Base-by-base conservation (phyloP, 2,888 invertebrate genomes). In the Caenorhabditis zanzibari region DNA sequence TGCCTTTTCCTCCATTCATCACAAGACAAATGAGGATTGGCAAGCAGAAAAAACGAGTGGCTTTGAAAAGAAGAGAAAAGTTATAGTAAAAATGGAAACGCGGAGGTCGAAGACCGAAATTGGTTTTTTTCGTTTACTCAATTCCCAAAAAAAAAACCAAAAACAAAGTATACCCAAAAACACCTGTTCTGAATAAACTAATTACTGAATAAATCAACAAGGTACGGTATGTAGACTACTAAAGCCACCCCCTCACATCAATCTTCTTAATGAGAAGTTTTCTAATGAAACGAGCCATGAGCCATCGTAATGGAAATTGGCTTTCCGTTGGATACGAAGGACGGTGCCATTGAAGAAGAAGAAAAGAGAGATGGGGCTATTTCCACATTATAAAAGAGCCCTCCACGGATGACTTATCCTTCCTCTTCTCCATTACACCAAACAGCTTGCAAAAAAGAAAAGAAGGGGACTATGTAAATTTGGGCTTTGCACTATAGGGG, bases 1-100 rank as follows among this genome's bases (percentile, higher is more conserved):
- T 80, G 72, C 72, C 79, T 80, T 80, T 80, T 72, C 66, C 64
- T 64, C 73, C 80, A 80, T 80, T 80, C 80, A 80, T 73, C 73
- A 68, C 72, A 80, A 66, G 73, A 73, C 58, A 72, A 80, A 68
- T 80, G 80, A 80, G 73, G 80, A 80, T 66, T 80, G 72, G 72
- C 66, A 41, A 54, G 79, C 64, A 72, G 41, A 71, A 32, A 59
- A 54, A 24, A n/a, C 14, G 69, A 69, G 69, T 69, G 69, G 69
- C 75, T 66, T 68, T 59, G 49, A 24, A 58, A 54, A 56, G 38
- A 32, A 52, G 19, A 54, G 24, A 49, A 68, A 77, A 82, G 81
- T 75, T 74, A 82, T 61, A 82, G 75, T 75, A 71, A 81, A 61
- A 49, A 72, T 28, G 61, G 24, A 28, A 49, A 26, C 68, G 38